These are phyloP conservation scores for Brachionus rotundiformis DNA, from an alignment of 1,140 invertebrate genomes.

Conservation along the genomic window DNA sequence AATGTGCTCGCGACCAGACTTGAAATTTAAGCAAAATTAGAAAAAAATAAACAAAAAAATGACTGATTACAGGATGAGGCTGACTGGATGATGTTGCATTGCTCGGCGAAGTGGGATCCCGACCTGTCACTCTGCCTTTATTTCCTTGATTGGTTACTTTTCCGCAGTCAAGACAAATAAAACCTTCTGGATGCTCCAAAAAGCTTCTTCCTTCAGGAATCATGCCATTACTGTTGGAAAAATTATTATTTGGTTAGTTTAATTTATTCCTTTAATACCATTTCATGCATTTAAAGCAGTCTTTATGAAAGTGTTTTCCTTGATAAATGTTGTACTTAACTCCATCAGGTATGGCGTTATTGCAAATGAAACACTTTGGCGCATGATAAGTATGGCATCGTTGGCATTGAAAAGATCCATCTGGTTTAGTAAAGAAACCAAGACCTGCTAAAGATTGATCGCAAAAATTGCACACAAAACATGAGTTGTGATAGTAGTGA, in stretches of 20 bases:
- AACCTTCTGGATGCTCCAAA: slow-evolving; percentile 27
- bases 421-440: slow-evolving; percentile 41
- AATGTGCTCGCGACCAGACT: slow-evolving; percentile 51
- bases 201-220: slow-evolving; percentile 51
- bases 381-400: slow-evolving; percentile 47
- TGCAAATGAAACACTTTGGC: slow-evolving; percentile 43
- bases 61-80: slow-evolving; percentile 18
- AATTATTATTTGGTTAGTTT: background rate
- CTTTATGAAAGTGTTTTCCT: slow-evolving; percentile 50
- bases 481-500: slow-evolving; percentile 38
- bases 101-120: background rate
- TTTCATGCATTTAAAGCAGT: slow-evolving; percentile 51
- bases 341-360: slow-evolving; percentile 42
- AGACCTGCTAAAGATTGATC: slow-evolving; percentile 35
- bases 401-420: slow-evolving; percentile 49
- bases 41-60: background rate
- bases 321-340: slow-evolving; percentile 51
- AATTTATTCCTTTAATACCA: background rate
- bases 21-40: background rate
- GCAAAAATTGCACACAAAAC: slow-evolving; percentile 48
- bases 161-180: slow-evolving; percentile 46
- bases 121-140: background rate
- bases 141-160: slow-evolving; percentile 46
- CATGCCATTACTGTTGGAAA: background rate
- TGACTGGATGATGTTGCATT: slow-evolving; percentile 19